phyloP scores from a whole-genome alignment of 2,888 invertebrate species.

The Nomada ruficornis region DNA sequence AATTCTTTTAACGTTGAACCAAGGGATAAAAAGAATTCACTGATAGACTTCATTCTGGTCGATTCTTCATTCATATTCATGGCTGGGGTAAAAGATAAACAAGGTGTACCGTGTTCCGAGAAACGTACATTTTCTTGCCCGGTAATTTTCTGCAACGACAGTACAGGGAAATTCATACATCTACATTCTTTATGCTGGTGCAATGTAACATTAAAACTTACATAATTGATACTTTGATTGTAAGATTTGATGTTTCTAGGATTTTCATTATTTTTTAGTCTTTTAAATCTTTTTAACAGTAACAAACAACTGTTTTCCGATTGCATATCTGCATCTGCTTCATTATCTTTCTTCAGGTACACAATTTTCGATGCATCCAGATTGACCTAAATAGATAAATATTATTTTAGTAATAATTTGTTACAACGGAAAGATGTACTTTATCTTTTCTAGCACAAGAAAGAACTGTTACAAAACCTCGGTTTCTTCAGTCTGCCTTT shows the following conservation, averaged over 20 bases:
- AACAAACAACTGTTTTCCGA: conserved; percentile 57
- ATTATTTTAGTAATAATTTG: conserved; percentile 1
- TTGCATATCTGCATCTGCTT: conserved; percentile 60
- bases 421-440: not conserved
- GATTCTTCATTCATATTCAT: conserved; percentile 35
- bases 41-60: conserved; percentile 50
- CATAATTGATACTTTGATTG: conserved; percentile 31
- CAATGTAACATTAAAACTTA: conserved; percentile 29
- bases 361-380: conserved; percentile 64
- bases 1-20: conserved; percentile 65
- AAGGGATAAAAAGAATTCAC: conserved; percentile 60
- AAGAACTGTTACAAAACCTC: conserved; percentile 46
- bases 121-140: conserved; percentile 18
- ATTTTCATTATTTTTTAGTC: conserved; percentile 42
- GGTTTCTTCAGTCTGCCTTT: conserved; percentile 65
- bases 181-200: not conserved
- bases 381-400: conserved; percentile 38
- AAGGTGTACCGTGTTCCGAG: conserved; percentile 3
- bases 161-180: conserved; percentile 1
- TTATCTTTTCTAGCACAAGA: conserved; percentile 1
- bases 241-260: conserved; percentile 7
- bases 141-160: conserved; percentile 37
- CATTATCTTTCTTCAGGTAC: conserved; percentile 64
- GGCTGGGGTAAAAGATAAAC: conserved; percentile 15
- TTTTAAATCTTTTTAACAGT: conserved; percentile 60